Conservation (phyloP, 2,113 vertebrate species). For the Raja brachyura region DNA sequence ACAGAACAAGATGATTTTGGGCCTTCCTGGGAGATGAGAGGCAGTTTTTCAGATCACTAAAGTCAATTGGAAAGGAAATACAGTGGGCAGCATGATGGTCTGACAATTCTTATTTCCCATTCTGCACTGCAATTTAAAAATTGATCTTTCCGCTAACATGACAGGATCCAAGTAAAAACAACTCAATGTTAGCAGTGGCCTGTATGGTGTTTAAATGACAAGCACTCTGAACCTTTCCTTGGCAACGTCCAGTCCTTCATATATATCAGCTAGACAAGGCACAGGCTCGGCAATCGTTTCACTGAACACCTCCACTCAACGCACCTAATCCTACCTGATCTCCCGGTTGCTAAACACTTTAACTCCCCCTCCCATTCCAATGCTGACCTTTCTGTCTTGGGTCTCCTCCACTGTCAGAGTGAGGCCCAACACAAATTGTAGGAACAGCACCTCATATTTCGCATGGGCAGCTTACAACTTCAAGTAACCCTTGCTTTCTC, state of each 20-base stretch:
- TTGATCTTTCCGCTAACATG: not conserved
- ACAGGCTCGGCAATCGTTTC: too few species aligned
- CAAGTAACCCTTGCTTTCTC: too few species aligned
- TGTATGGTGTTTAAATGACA: not conserved
- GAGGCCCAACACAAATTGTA: too few species aligned
- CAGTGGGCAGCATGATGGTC: not conserved
- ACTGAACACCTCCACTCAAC: too few species aligned
- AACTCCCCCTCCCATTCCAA: too few species aligned
- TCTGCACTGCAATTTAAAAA: not conserved
- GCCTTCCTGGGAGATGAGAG: too few species aligned
- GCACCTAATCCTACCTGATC: too few species aligned
- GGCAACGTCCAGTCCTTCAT: not conserved
- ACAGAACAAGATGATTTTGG: not conserved
- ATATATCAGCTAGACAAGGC: not conserved
- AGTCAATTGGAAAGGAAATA: not conserved
- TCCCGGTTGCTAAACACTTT: too few species aligned
- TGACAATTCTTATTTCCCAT: not conserved
- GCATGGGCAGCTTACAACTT: too few species aligned
- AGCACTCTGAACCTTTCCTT: not conserved
- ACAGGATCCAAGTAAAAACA: not conserved
- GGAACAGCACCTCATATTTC: too few species aligned
- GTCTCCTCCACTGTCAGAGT: too few species aligned
- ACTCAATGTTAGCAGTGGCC: not conserved
- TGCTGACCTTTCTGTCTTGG: too few species aligned
- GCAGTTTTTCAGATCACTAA: not conserved